Conservation (phyloP, 1,140 invertebrate species). For the Drosophila triauraria region DNA sequence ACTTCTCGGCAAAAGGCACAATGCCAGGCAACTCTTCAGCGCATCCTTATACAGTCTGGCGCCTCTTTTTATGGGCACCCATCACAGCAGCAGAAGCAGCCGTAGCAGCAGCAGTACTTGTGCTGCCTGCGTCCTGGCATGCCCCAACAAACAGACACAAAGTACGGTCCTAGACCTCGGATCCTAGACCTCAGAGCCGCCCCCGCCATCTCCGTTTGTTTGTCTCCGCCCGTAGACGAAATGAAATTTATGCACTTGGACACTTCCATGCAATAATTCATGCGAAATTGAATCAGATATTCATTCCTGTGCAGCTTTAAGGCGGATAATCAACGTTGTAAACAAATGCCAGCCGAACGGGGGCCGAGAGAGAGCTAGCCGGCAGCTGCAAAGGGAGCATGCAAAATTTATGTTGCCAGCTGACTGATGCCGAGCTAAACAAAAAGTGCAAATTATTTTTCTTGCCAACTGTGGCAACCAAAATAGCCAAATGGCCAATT, state of each 20-base stretch:
- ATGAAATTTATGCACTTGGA: constrained; percentile 84
- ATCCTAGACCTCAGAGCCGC: constrained; percentile 39
- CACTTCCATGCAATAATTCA: constrained; percentile 82
- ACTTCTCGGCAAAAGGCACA: constrained; percentile 72
- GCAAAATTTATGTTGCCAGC: constrained; percentile 64
- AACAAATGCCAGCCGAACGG: constrained; percentile 53
- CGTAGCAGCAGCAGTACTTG: constrained; percentile 51
- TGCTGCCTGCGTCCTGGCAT: constrained; percentile 59
- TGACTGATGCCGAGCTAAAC: constrained; percentile 49
- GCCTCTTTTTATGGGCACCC: constrained; percentile 75
- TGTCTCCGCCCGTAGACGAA: constrained; percentile 57
- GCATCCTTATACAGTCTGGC: constrained; percentile 76
- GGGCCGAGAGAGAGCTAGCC: background rate
- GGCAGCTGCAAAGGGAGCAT: constrained; percentile 23
- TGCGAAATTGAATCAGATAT: constrained; percentile 84
- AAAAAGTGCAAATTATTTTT: constrained; percentile 56
- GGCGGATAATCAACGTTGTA: constrained; percentile 80
- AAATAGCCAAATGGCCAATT: constrained; percentile 40
- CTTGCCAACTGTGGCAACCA: constrained; percentile 42
- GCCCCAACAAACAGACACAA: constrained; percentile 71
- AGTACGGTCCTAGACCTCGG: constrained; percentile 63
- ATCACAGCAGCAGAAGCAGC: constrained; percentile 37
- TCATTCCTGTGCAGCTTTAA: constrained; percentile 80
- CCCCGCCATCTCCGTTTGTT: constrained; percentile 28
- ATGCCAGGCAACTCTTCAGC: constrained; percentile 61